Conservation (phyloP, 2,888 invertebrate genomes). For the Hirtodrosophila confusa region DNA sequence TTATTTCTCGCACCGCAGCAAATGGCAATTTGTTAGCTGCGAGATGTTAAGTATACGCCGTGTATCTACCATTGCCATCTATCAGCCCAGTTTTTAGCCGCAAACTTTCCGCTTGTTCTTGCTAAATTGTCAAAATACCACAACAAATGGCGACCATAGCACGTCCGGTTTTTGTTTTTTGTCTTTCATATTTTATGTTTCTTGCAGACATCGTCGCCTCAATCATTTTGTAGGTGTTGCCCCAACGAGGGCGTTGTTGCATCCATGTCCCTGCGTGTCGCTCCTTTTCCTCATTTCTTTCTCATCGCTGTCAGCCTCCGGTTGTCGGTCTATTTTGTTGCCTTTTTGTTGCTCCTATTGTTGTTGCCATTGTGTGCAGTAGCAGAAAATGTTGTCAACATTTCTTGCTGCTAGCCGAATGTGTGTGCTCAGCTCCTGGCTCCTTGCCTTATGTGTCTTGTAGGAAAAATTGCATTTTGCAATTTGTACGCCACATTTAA, state of each 20-base stretch:
- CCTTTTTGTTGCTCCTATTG: slow-evolving; percentile 34
- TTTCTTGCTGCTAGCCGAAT: slow-evolving; percentile 47
- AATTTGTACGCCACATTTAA: slow-evolving; percentile 54
- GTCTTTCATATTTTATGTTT: slow-evolving; percentile 19
- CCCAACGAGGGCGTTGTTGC: neutral
- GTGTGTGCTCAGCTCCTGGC: slow-evolving; percentile 11
- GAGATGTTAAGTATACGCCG: slow-evolving; percentile 41
- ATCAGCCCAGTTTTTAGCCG: slow-evolving; percentile 1
- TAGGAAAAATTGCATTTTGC: slow-evolving; percentile 45
- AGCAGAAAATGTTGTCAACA: slow-evolving; percentile 68
- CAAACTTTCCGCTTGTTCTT: slow-evolving; percentile 20
- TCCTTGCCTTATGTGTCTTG: slow-evolving; percentile 11
- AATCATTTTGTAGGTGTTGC: slow-evolving; percentile 34
- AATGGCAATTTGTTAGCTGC: slow-evolving; percentile 20
- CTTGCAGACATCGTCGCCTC: slow-evolving; percentile 20
- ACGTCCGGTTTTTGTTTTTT: slow-evolving; percentile 45
- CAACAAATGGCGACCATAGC: slow-evolving; percentile 62
- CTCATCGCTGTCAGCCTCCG: slow-evolving; percentile 34
- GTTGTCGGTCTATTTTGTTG: slow-evolving; percentile 47
- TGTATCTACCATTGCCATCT: slow-evolving; percentile 6
- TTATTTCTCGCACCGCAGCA: slow-evolving; percentile 4
- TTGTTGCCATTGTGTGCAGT: slow-evolving; percentile 48
- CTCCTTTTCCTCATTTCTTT: slow-evolving; percentile 1
- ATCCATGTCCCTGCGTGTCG: slow-evolving; percentile 1
- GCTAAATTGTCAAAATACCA: slow-evolving; percentile 64